phyloP scores from a whole-genome alignment of 1,140 invertebrate species.

The Drosophila mayri region DNA sequence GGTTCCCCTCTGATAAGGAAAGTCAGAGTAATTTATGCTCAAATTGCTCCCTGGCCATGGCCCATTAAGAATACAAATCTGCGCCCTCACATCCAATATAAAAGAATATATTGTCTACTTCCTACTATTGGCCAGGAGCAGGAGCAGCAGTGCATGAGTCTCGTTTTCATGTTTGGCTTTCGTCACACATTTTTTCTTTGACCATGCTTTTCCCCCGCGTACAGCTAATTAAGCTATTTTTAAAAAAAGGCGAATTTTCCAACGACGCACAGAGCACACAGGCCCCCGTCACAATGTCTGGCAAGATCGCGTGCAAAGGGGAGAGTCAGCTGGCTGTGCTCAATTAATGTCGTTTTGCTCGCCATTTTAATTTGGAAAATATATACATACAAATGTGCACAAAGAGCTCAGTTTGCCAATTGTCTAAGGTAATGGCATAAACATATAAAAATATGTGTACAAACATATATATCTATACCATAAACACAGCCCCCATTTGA shows the following conservation, averaged over 20 bases:
- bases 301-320: conserved; percentile 65
- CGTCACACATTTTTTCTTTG: conserved; percentile 60
- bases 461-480: conserved; percentile 3
- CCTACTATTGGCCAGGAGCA: conserved; percentile 45
- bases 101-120: conserved; percentile 36
- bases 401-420: not conserved
- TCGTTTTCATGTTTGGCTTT: conserved; percentile 57
- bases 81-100: conserved; percentile 24
- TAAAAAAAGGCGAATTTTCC: conserved; percentile 42
- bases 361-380: conserved; percentile 49
- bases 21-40: conserved; percentile 35
- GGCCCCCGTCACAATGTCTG: conserved; percentile 61
- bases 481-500: conserved; percentile 29
- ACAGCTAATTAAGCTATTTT: conserved; percentile 79
- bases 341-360: conserved; percentile 72
- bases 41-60: conserved; percentile 21
- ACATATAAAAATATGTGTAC: not conserved
- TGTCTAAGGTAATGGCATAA: conserved; percentile 7
- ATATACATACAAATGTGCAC: conserved; percentile 3
- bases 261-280: conserved; percentile 30
- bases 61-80: conserved; percentile 56
- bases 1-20: not conserved
- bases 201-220: conserved; percentile 44
- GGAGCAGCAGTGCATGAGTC: conserved; percentile 11
- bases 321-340: conserved; percentile 51